phyloP scores from a whole-genome alignment of 35 echinoderm and acorn worm species.

The Ophioderma brevispina region DNA sequence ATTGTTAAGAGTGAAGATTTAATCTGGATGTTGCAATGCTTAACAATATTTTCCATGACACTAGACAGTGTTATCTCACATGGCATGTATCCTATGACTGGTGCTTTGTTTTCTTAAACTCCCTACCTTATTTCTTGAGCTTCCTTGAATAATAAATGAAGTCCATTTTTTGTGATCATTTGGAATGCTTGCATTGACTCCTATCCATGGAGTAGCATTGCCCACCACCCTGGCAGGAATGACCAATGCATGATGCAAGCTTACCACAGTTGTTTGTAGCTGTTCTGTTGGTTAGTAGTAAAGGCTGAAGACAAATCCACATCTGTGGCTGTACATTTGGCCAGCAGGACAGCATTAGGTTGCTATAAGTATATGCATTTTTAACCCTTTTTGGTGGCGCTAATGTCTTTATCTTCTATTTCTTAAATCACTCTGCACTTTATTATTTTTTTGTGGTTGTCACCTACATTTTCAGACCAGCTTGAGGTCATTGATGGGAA shows the following conservation, averaged over 20 bases:
- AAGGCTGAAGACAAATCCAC: no score
- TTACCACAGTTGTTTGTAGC: neutral
- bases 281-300: neutral
- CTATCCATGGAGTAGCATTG: neutral
- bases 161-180: neutral
- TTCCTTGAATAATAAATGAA: neutral
- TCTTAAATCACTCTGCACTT: neutral
- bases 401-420: neutral
- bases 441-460: conserved; percentile 16
- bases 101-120: neutral
- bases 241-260: neutral
- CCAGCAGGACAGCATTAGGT: neutral
- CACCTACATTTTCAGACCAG: conserved; percentile 82
- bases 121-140: neutral
- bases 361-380: neutral
- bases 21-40: neutral
- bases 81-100: neutral
- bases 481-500: conserved; percentile 99
- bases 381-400: neutral
- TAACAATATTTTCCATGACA: neutral
- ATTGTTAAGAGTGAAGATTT: no score
- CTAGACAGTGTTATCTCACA: neutral
- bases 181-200: neutral
- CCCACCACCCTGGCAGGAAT: neutral
- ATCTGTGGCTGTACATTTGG: no score